These are phyloP conservation scores for Microplitis deprimator DNA, from an alignment of 2,888 invertebrate species.

Conservation along the genomic window DNA sequence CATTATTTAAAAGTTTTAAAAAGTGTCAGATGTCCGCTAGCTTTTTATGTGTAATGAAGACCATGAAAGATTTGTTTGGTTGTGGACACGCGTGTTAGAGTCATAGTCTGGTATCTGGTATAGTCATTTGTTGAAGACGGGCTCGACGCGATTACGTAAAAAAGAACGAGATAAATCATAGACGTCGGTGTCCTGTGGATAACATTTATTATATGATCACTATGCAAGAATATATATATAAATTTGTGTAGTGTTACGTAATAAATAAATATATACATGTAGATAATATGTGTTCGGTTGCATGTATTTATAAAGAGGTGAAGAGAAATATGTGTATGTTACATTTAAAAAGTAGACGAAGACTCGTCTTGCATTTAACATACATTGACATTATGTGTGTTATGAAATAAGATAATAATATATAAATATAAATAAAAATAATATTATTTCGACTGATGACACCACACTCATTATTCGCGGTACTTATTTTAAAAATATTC, in stretches of 20 bases:
- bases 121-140: not conserved
- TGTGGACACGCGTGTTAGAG: not conserved
- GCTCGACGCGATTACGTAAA: conserved; percentile 27
- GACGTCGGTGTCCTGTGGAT: conserved; percentile 35
- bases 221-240: conserved; percentile 36
- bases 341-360: too few relatives aligned
- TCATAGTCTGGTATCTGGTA: not conserved
- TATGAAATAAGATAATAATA: conserved; percentile 22
- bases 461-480: not conserved
- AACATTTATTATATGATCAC: conserved; percentile 42
- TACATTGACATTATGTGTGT: conserved; percentile 6
- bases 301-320: conserved; percentile 1
- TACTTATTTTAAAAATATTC: not conserved
- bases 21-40: too few relatives aligned
- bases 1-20: too few relatives aligned
- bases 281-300: conserved; percentile 12
- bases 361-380: conserved; percentile 21
- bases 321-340: not conserved
- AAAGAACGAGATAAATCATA: conserved; percentile 42
- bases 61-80: too few relatives aligned
- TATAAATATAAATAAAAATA: not conserved
- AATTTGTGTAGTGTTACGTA: conserved; percentile 35
- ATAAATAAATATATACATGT: conserved; percentile 7
- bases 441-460: conserved; percentile 10
- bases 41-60: too few relatives aligned